Conservation (phyloP, 30 jellyfish, hydroid and myxozoan genomes). For the Hydractinia symbiolongicarpus region DNA sequence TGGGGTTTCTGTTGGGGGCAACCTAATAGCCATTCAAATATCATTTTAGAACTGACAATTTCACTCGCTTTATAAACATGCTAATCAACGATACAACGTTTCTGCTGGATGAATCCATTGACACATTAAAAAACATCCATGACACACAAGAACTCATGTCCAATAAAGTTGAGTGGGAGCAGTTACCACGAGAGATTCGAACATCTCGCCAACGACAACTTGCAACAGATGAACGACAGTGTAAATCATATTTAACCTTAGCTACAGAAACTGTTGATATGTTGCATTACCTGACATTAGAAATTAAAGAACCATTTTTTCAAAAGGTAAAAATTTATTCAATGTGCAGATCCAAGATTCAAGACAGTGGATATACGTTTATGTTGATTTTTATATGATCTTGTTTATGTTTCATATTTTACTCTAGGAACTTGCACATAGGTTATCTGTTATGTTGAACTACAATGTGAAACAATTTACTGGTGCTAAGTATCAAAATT, state of each 20-base stretch:
- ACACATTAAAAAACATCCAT: conserved; percentile 78
- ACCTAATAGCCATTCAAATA: neutral
- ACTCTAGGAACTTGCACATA: conserved; percentile 60
- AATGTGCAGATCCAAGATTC: neutral
- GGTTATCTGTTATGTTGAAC: conserved; percentile 87
- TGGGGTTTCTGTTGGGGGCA: too few species aligned
- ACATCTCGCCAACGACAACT: conserved; percentile 87
- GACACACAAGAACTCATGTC: conserved; percentile 84
- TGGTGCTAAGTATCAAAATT: conserved; percentile 74
- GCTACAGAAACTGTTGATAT: conserved; percentile 84
- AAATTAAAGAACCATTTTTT: conserved; percentile 65
- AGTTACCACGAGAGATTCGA: conserved; percentile 54
- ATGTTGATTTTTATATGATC: neutral
- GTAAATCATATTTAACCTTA: conserved; percentile 72
- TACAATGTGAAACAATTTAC: conserved; percentile 87
- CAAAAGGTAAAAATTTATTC: conserved; percentile 36
- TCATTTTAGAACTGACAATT: conserved; percentile 49
- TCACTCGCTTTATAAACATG: conserved; percentile 80
- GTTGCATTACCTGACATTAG: conserved; percentile 81
- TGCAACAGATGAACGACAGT: conserved; percentile 88
- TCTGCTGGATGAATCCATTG: conserved; percentile 82
- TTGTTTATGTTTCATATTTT: neutral
- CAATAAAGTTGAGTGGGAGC: conserved; percentile 80
- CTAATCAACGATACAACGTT: conserved; percentile 82
- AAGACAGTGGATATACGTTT: neutral